Evolutionary conservation across 2,797 vertebrate genomes (phyloP).

Genomic region (Hirundo rustica): DNA sequence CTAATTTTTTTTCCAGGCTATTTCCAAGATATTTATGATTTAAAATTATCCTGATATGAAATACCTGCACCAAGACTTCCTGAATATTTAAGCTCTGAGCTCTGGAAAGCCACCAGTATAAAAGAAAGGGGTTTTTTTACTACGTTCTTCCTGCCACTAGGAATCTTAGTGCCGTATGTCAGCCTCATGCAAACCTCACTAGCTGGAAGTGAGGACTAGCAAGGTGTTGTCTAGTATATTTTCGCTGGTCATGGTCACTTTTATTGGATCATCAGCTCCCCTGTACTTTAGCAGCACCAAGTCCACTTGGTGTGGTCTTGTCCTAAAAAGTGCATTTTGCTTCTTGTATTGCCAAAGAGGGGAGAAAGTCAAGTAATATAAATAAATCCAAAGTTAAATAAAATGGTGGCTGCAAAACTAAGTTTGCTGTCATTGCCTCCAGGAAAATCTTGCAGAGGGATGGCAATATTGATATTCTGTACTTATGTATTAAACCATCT

Average conservation of each 20-base stretch:
- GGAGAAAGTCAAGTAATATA: background rate
- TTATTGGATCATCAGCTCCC: background rate
- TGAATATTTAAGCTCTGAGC: background rate
- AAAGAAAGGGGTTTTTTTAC: background rate
- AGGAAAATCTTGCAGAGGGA: background rate
- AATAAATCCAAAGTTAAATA: background rate
- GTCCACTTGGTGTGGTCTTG: background rate
- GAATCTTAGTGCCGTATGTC: background rate
- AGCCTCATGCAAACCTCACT: background rate
- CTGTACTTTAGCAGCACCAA: background rate
- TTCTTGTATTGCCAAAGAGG: background rate
- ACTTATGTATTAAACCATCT: background rate
- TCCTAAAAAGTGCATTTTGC: background rate
- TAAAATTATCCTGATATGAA: background rate
- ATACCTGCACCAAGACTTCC: background rate
- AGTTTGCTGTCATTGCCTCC: background rate
- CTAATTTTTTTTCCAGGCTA: background rate
- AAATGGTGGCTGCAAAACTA: background rate
- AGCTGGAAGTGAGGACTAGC: background rate
- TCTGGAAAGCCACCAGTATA: background rate
- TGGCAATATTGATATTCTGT: background rate
- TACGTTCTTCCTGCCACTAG: background rate
- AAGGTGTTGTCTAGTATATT: background rate
- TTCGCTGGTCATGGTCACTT: background rate
- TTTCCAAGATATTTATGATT: background rate